A percentile compares a stretch with the other conserved stretches of the same genome.
These are phyloP conservation scores for Vesta saturnalis DNA, from an alignment of 2,888 invertebrate genomes.

Conservation along the genomic window DNA sequence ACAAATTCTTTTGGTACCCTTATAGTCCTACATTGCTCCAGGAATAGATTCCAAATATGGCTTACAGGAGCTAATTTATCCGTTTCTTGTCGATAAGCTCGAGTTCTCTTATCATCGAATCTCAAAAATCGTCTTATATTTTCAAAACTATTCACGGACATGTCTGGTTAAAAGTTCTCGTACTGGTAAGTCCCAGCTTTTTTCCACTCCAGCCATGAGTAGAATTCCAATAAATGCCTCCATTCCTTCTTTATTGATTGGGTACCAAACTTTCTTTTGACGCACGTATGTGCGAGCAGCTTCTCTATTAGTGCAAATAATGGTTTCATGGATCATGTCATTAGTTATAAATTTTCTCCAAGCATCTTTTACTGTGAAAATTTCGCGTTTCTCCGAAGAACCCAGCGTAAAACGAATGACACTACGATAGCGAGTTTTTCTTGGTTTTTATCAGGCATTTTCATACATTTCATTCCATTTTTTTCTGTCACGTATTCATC, in stretches of 20 bases:
- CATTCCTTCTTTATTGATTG: neutral
- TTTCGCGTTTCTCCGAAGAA: too few relatives aligned
- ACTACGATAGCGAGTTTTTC: neutral
- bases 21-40: too few relatives aligned
- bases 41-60: neutral
- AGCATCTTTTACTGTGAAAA: too few relatives aligned
- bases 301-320: too few relatives aligned
- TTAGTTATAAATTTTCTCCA: neutral
- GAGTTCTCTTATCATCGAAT: too few relatives aligned
- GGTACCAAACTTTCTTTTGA: neutral
- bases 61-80: neutral
- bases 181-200: neutral
- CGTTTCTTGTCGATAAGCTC: too few relatives aligned
- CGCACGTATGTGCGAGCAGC: neutral
- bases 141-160: neutral
- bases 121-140: neutral
- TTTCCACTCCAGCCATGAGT: neutral
- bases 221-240: conserved; percentile 1
- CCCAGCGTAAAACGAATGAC: neutral
- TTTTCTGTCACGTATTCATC: too few relatives aligned
- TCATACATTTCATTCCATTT: too few relatives aligned
- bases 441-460: too few relatives aligned
- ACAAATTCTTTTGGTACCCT: neutral
- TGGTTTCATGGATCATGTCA: neutral
- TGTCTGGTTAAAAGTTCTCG: neutral